These are phyloP conservation scores for Drosophila fuyamai DNA, from an alignment of 1,140 invertebrate species.

Conservation along the genomic window DNA sequence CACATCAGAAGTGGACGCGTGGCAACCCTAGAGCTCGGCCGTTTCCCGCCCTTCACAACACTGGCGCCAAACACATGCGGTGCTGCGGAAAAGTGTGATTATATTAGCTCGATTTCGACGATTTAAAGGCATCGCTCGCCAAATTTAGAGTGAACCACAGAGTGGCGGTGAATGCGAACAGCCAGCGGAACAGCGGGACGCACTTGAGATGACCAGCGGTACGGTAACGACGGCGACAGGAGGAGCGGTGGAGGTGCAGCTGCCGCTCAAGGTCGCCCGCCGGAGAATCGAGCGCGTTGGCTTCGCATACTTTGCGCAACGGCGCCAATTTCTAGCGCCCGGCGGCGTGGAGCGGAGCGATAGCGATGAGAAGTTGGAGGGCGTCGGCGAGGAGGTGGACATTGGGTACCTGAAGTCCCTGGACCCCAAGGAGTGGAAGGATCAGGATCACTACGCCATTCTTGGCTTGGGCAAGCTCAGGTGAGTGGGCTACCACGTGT, in stretches of 20 bases:
- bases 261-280: slow-evolving; percentile 85
- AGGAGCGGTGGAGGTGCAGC: slow-evolving; percentile 53
- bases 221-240: slow-evolving; percentile 6
- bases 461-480: slow-evolving; percentile 93
- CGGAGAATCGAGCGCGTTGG: slow-evolving; percentile 85
- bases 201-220: slow-evolving; percentile 25
- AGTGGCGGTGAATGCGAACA: slow-evolving; percentile 26
- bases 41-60: too few species aligned
- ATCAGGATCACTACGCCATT: slow-evolving; percentile 98
- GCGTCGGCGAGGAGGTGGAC: slow-evolving; percentile 90
- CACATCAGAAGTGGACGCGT: too few species aligned
- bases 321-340: slow-evolving; percentile 62
- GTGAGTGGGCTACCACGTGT: slow-evolving; percentile 43
- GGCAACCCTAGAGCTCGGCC: too few species aligned
- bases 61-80: slow-evolving; percentile 23
- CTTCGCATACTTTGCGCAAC: slow-evolving; percentile 70
- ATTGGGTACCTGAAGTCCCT: slow-evolving; percentile 93
- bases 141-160: slow-evolving; percentile 28
- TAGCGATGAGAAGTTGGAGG: slow-evolving; percentile 71
- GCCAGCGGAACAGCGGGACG: slow-evolving; percentile 22
- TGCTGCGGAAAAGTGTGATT: slow-evolving; percentile 34
- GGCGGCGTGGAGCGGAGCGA: slow-evolving; percentile 72
- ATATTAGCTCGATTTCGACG: slow-evolving; percentile 12
- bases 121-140: slow-evolving; percentile 16
- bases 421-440: slow-evolving; percentile 98